These are phyloP conservation scores for Ramphastos sulfuratus DNA, from an alignment of 2,113 vertebrate genomes.

Conservation along the genomic window DNA sequence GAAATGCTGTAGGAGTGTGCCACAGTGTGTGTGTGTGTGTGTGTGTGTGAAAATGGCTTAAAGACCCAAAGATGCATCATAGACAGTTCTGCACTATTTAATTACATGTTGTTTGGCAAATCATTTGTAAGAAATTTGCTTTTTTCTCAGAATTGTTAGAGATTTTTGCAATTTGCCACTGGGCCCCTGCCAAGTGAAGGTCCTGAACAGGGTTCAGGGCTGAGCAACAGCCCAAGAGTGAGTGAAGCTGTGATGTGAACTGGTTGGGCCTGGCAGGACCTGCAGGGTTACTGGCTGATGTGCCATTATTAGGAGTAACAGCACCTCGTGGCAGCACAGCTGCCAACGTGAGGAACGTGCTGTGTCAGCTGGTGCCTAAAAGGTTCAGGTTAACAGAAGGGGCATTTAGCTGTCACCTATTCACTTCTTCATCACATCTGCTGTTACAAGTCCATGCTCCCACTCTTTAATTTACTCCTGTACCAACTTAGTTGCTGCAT, in stretches of 20 bases:
- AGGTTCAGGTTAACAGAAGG: background rate
- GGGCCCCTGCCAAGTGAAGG: background rate
- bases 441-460: background rate
- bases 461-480: background rate
- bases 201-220: background rate
- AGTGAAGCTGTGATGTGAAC: background rate
- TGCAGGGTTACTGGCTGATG: accelerated
- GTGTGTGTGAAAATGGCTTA: background rate
- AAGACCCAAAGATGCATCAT: background rate
- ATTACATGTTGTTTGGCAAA: conserved; percentile 4
- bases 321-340: accelerated
- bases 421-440: background rate
- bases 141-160: background rate
- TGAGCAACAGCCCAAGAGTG: accelerated
- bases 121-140: background rate
- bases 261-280: background rate
- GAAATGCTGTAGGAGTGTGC: background rate
- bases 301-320: background rate
- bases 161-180: background rate
- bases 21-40: too few relatives aligned
- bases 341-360: accelerated
- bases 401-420: background rate
- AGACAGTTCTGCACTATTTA: background rate
- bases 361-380: background rate
- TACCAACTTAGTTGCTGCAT: too few relatives aligned